phyloP scores from a whole-genome alignment of 2,113 vertebrate genomes.

The Chauna torquata region DNA sequence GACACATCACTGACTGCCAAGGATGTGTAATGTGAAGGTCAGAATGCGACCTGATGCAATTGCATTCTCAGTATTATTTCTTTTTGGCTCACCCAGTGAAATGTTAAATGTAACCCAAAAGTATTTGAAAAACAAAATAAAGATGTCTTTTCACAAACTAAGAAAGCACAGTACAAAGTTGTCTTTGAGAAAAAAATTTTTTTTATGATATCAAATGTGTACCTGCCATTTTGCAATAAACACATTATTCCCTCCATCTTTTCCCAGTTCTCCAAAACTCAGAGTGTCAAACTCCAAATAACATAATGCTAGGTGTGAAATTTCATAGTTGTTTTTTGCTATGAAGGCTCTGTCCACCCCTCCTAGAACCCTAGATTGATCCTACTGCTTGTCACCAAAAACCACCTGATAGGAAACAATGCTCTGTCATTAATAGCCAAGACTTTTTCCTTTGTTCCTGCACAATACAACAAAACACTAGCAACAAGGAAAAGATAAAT shows the following conservation, averaged over 20 bases:
- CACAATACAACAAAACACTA: background rate
- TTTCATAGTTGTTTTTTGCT: background rate
- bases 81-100: background rate
- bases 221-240: background rate
- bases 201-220: background rate
- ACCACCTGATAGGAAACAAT: background rate
- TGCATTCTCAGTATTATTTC: background rate
- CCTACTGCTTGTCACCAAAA: background rate
- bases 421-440: background rate
- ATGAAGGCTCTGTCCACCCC: background rate
- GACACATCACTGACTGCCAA: background rate
- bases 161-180: background rate
- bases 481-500: background rate
- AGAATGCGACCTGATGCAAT: background rate
- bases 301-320: background rate
- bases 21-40: background rate
- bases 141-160: background rate
- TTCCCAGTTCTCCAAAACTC: background rate
- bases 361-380: background rate
- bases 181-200: background rate
- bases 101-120: background rate
- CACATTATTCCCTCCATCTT: background rate
- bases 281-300: background rate
- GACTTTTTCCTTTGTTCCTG: accelerated
- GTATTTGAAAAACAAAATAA: background rate